Base-by-base conservation (phyloP, 2,888 invertebrate genomes). In the Glyphotaelius pellucidus region DNA sequence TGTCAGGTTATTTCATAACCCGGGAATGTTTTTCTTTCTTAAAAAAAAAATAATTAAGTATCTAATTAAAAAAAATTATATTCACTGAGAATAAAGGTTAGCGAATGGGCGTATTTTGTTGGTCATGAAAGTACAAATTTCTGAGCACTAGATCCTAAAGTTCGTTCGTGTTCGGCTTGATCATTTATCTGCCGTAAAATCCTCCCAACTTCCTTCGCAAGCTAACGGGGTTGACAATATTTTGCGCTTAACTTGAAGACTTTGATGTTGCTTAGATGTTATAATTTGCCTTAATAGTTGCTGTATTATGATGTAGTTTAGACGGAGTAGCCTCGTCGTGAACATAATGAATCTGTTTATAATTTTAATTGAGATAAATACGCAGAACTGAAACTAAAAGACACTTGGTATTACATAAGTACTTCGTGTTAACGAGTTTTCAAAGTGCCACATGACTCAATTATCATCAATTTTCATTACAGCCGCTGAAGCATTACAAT, bases 121-220 rank as follows among this genome's bases (percentile, higher is more conserved):
- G 67, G 67, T 67, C 67, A 67, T 67, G n/a, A n/a, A 67, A 67
- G 25, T n/a, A 67, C 25, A 1, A 67, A 5, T n/a, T 67, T 67
- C 25, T 25, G 25, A 67, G 67, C 9, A 67, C 67, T 7, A 25
- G n/a, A 67, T 67, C n/a, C n/a, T n/a, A 67, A 67, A 67, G 67
- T 67, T 67, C n/a, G 67, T 67, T n/a, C 25, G n/a, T 9, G 9
- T 67, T 67, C 25, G n/a, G 19, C 67, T 67, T 67, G 67, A 67
- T 67, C 67, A 67, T 67, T 67, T 67, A 67, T 67, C 67, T 67
- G 67, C 67, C 67, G 67, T 67, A 67, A 67, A 67, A 67, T 67
- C 67, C 25, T 2, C 67, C 67, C 9, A 67, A 67, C 67, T 67
- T 67, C 9, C 25, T 25, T 67, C 7, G 67, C 67, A n/a, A 67